phyloP scores from a whole-genome alignment of 2,888 invertebrate genomes.

The Tetheella fluctuosa region DNA sequence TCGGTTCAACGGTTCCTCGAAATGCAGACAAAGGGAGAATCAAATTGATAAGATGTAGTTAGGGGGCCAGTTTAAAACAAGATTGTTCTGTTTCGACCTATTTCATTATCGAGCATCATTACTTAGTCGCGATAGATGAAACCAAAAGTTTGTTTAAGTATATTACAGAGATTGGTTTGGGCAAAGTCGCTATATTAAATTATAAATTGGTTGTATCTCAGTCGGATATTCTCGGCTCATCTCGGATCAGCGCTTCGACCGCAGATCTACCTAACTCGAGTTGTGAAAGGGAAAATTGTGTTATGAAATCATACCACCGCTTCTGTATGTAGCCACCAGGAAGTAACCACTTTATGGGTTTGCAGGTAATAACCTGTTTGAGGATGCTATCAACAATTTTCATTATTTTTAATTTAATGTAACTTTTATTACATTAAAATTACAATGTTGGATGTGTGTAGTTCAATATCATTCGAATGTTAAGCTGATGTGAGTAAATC shows the following conservation, averaged over 20 bases:
- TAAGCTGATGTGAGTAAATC: slow-evolving; percentile 25
- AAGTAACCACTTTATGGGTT: slow-evolving; percentile 59
- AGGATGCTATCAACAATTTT: slow-evolving; percentile 55
- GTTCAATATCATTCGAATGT: slow-evolving; percentile 18
- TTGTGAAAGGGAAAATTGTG: slow-evolving; percentile 76
- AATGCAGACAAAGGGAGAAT: slow-evolving; percentile 20
- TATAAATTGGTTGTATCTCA: slow-evolving; percentile 47
- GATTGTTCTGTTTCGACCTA: slow-evolving; percentile 33
- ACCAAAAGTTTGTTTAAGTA: slow-evolving; percentile 34
- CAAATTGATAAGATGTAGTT: slow-evolving; percentile 22
- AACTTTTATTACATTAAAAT: background rate
- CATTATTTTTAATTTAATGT: slow-evolving; percentile 12
- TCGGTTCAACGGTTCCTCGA: slow-evolving; percentile 19
- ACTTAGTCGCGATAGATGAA: slow-evolving; percentile 35
- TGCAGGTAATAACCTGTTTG: slow-evolving; percentile 62
- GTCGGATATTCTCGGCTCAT: slow-evolving; percentile 36
- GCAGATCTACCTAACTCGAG: slow-evolving; percentile 40
- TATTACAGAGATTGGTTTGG: slow-evolving; percentile 13
- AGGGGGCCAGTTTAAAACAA: slow-evolving; percentile 32
- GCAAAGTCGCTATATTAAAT: slow-evolving; percentile 36
- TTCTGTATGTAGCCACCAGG: slow-evolving; percentile 61
- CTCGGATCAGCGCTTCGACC: slow-evolving; percentile 44
- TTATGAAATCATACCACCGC: slow-evolving; percentile 73
- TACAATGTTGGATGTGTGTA: background rate
- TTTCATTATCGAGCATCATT: slow-evolving; percentile 35